phyloP scores from a whole-genome alignment of 2,113 vertebrate species.

The Vimba vimba region DNA sequence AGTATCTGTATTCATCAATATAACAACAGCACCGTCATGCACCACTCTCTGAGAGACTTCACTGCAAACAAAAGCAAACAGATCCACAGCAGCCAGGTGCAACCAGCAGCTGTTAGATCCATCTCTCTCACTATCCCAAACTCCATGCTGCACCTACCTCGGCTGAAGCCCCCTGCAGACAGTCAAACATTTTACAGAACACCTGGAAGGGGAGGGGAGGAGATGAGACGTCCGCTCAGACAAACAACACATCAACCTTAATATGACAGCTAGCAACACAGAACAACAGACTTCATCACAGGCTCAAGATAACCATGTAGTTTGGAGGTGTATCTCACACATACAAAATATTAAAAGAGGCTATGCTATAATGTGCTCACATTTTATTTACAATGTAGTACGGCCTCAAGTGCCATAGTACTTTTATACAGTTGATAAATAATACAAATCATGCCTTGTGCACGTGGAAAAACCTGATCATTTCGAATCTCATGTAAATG shows the following conservation, averaged over 20 bases:
- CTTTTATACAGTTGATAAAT: not conserved
- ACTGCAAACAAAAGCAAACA: conserved; percentile 27
- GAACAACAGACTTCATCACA: not conserved
- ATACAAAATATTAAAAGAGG: not conserved
- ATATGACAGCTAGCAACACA: conserved; percentile 3
- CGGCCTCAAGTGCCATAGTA: not conserved
- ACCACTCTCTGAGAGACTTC: not conserved
- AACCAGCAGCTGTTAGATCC: conserved; percentile 3
- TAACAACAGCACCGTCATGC: conserved; percentile 1
- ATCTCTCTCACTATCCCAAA: not conserved
- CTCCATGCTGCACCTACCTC: conserved; percentile 61
- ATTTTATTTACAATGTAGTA: not conserved
- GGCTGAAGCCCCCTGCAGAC: conserved; percentile 60
- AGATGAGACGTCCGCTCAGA: conserved; percentile 31
- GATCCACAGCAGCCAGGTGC: not conserved
- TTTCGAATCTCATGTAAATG: too few species aligned
- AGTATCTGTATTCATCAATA: conserved; percentile 8
- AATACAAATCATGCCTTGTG: not conserved
- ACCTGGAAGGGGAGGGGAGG: conserved; percentile 58
- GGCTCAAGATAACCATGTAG: not conserved
- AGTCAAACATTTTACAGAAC: conserved; percentile 69
- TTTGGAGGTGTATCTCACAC: not conserved
- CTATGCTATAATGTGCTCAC: not conserved
- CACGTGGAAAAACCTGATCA: too few species aligned
- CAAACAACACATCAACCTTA: conserved; percentile 22